These are phyloP conservation scores for Sinohyriopsis cumingii DNA, from an alignment of 2,888 invertebrate genomes.

Conservation along the genomic window DNA sequence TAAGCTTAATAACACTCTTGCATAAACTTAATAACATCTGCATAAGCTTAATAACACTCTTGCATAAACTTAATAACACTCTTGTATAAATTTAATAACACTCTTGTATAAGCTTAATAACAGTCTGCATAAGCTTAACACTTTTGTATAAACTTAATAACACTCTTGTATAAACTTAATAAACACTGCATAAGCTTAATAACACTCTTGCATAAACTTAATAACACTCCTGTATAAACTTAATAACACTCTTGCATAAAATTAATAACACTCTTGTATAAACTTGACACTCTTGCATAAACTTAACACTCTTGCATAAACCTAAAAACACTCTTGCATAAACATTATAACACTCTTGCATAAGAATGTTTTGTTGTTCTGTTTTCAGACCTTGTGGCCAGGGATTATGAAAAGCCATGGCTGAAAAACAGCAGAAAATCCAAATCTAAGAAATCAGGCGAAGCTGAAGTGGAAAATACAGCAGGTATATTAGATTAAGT, in stretches of 20 bases:
- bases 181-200: too few species aligned
- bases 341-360: neutral
- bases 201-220: neutral
- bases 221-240: too few species aligned
- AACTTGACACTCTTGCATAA: neutral
- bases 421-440: conserved; percentile 44
- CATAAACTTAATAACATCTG: too few species aligned
- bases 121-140: too few species aligned
- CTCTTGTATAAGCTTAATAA: neutral
- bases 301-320: neutral
- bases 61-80: neutral
- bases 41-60: neutral
- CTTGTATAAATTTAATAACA: neutral
- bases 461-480: neutral
- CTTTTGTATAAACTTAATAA: too few species aligned
- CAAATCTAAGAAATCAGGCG: conserved; percentile 29
- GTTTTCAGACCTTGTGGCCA: conserved; percentile 33
- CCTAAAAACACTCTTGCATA: neutral
- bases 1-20: neutral
- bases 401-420: conserved; percentile 62
- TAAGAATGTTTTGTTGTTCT: neutral
- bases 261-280: neutral
- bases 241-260: neutral
- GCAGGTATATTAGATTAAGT: too few species aligned
- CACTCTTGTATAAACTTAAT: neutral